phyloP scores from a whole-genome alignment of 2,113 vertebrate species.

The Oenanthe melanoleuca region DNA sequence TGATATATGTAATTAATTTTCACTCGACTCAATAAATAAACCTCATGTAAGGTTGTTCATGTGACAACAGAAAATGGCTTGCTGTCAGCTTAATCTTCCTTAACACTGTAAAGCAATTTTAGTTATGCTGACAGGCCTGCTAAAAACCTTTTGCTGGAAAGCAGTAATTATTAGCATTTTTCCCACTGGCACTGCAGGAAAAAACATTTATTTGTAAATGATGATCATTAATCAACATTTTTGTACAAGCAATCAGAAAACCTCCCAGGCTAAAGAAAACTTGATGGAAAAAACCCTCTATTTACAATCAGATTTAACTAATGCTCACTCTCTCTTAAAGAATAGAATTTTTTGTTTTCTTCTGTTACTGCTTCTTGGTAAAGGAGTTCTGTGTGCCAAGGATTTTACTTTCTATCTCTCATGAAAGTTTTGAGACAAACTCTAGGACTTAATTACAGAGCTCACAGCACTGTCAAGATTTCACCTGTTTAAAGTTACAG shows the following conservation, averaged over 20 bases:
- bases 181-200: slow-evolving; percentile 20
- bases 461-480: background rate
- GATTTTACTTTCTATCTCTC: background rate
- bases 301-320: slow-evolving; percentile 5
- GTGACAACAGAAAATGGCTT: slow-evolving; percentile 66
- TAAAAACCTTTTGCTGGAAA: slow-evolving; percentile 61
- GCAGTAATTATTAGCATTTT: slow-evolving; percentile 66
- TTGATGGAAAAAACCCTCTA: background rate
- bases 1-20: slow-evolving; percentile 74
- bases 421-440: background rate
- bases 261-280: slow-evolving; percentile 7
- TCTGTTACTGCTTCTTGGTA: background rate
- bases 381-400: background rate
- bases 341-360: background rate
- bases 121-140: slow-evolving; percentile 56
- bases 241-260: slow-evolving; percentile 39
- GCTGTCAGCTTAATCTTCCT: slow-evolving; percentile 69
- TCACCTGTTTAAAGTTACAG: background rate
- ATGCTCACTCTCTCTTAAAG: background rate
- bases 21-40: slow-evolving; percentile 62
- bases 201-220: slow-evolving; percentile 69
- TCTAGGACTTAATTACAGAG: background rate
- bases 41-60: slow-evolving; percentile 57
- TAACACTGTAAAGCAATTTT: slow-evolving; percentile 57
- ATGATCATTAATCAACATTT: slow-evolving; percentile 62